Conservation (phyloP, 2,113 vertebrate genomes). For the Candoia aspera region DNA sequence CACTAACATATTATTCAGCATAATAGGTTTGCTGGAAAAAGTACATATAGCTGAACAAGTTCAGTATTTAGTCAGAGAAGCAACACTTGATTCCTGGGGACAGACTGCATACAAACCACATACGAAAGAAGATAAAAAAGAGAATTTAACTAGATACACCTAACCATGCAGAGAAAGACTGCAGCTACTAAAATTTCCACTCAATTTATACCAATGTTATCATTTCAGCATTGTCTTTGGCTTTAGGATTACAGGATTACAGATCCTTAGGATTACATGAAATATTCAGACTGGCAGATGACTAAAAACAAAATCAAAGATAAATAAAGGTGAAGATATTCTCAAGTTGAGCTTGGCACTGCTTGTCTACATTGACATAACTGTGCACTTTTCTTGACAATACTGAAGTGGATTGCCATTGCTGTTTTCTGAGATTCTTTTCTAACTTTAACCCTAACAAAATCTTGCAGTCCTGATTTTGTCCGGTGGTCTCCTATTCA, state of each 20-base stretch:
- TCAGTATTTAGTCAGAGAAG: not conserved
- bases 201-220: not conserved
- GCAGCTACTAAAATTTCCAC: not conserved
- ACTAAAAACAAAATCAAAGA: not conserved
- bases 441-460: no score
- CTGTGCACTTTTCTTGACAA: not conserved
- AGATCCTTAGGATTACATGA: not conserved
- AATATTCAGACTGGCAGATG: not conserved
- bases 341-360: not conserved
- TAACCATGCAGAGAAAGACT: not conserved
- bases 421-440: not conserved
- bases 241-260: not conserved
- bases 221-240: not conserved
- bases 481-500: no score
- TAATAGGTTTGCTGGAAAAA: not conserved
- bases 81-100: not conserved
- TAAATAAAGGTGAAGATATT: not conserved
- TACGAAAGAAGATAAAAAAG: not conserved
- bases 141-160: not conserved
- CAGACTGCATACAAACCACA: not conserved
- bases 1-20: no score
- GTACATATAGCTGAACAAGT: not conserved
- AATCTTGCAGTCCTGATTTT: no score
- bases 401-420: not conserved
- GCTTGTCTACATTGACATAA: not conserved